phyloP scores from a whole-genome alignment of 2,888 invertebrate species.

The Lithosia quadra region DNA sequence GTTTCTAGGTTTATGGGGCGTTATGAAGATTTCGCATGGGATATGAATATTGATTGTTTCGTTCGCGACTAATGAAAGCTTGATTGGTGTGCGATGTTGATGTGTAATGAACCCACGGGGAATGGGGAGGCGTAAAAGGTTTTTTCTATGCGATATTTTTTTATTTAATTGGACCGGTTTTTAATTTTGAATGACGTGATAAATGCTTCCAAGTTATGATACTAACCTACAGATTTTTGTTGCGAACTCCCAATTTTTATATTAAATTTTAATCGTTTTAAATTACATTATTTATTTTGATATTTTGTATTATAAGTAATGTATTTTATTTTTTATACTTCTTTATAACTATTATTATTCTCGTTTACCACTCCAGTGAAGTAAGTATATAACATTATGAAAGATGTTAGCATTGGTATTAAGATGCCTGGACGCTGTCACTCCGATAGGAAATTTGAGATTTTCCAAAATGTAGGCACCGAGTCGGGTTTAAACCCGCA shows the following conservation, averaged over 20 bases:
- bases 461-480: too few species aligned
- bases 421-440: not conserved
- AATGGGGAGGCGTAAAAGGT: constrained; percentile 67
- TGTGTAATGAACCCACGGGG: constrained; percentile 76
- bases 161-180: constrained; percentile 55
- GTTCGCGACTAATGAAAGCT: constrained; percentile 79
- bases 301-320: too few species aligned
- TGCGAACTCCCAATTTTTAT: not conserved
- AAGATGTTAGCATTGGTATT: too few species aligned
- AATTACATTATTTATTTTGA: not conserved
- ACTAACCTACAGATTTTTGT: not conserved
- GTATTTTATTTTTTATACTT: not conserved
- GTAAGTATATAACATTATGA: too few species aligned
- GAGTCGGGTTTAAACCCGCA: too few species aligned
- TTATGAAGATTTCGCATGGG: constrained; percentile 84
- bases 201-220: not conserved
- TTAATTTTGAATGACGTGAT: constrained; percentile 15
- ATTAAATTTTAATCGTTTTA: not conserved
- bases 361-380: too few species aligned
- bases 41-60: constrained; percentile 86
- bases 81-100: constrained; percentile 81
- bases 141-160: constrained; percentile 63
- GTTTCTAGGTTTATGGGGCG: too few species aligned
- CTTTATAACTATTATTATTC: too few species aligned
- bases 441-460: too few species aligned